Conservation (phyloP, 1,140 invertebrate genomes). For the Drosophila mojavensis region DNA sequence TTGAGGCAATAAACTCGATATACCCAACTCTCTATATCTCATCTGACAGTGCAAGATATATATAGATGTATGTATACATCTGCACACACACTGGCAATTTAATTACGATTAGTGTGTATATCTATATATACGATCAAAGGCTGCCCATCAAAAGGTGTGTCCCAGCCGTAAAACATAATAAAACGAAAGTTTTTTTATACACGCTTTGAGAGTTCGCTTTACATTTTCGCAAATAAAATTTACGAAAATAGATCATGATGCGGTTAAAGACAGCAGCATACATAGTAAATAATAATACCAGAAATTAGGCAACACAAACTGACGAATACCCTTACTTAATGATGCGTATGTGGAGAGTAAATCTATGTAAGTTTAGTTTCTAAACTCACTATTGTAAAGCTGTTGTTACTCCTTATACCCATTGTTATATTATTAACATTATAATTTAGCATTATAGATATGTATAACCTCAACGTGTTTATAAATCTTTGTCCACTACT, state of each 20-base stretch:
- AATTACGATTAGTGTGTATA: conserved; percentile 43
- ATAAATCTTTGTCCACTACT: too few relatives aligned
- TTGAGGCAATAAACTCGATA: conserved; percentile 70
- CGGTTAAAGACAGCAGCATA: conserved; percentile 55
- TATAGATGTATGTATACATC: conserved; percentile 28
- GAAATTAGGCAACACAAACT: not conserved
- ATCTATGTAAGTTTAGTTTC: too few relatives aligned
- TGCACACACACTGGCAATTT: conserved; percentile 25
- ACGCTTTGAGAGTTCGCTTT: conserved; percentile 47
- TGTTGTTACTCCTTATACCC: too few relatives aligned
- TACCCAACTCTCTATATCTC: conserved; percentile 21
- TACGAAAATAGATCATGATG: conserved; percentile 78
- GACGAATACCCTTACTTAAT: conserved; percentile 3
- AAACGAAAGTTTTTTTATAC: conserved; percentile 66
- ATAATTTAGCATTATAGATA: too few relatives aligned
- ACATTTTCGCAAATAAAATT: conserved; percentile 72
- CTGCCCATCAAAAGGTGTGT: conserved; percentile 57
- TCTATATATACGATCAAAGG: conserved; percentile 51
- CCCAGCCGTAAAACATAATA: conserved; percentile 62
- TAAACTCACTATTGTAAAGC: too few relatives aligned
- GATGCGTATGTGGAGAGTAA: too few relatives aligned
- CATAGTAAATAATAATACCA: conserved; percentile 49
- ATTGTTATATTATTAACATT: too few relatives aligned
- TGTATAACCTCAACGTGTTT: too few relatives aligned
- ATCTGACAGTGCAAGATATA: conserved; percentile 49